Evolutionary conservation across 2,888 invertebrate genomes (phyloP), one percentile per base, ranked within the genome.

Genomic region (Macrophya alboannulata): DNA sequence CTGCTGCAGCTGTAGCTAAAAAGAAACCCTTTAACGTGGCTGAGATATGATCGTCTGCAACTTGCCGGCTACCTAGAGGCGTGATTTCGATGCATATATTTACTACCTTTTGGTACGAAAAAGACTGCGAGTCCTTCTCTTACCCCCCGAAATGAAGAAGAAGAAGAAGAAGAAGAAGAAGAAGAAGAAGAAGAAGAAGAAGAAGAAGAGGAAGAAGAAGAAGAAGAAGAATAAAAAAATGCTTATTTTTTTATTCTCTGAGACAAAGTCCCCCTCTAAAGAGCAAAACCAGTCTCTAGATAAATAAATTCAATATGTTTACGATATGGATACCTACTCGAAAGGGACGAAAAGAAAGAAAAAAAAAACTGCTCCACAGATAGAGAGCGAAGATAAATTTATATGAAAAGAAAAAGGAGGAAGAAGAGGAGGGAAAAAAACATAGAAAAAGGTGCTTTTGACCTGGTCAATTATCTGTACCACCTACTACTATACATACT

Each of bases 21-120:
- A 40, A 77, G 62, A 62, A 65, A 83, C 68, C 68, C 71, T 83
- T 71, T 71, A 83, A 48, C 83, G 31, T 48, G 40, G 25, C 59
- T 68, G 83, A 83, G 83, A 85, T 85, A 85, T 79, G 77, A 85
- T 85, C 85, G 85, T 77, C 85, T 85, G 85, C 77, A 65, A 85
- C 68, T 79, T 62, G 68, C 45, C 48, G 37, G 68, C 68, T 68
- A 83, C 68, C 83, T 48, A 68, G 68, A 86, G 59, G 68, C 37
- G 65, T 45, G 48, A 68, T 83, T 68, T 37, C 83, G 83, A 83
- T 43, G 40, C 40, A 84, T 84, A 37, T 72, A 82, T 55, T 72
- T 45, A 62, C 59, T 84, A 74, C 77, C 45, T 45, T 84, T 43
- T 62, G 21, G 31, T 40, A n/a, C 45, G 21, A 68, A 51, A 82